Base-by-base conservation (phyloP, 1,140 invertebrate species). In the Triops longicaudatus region DNA sequence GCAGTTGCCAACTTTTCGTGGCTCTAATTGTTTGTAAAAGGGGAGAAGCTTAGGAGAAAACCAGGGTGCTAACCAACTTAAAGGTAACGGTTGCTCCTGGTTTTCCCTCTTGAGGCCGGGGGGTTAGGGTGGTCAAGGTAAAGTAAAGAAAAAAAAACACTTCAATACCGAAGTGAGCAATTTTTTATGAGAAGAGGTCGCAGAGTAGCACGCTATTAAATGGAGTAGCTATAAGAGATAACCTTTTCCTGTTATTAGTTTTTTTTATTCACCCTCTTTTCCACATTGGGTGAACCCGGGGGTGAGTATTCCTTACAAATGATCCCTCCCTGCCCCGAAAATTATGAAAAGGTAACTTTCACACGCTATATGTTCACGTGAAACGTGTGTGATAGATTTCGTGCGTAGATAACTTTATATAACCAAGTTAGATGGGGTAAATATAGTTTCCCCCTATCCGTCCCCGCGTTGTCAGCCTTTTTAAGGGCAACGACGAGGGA, bases 121-220 rank as follows among this genome's bases (percentile, higher is more conserved):
- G 50, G 50, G 14, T 17, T 17, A 17, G 17, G 50, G 50, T 17
- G 50, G 50, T 63, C 50, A 63, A 63, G 22, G 50, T 22, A n/a
- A 22, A 17, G 22, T 14, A 17, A 63, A 37, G 31, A 37, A 37
- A 37, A 37, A 37, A 37, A 37, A 2, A 2, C 7, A 37, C 31
- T 37, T 37, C 31, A 37, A 37, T 17, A 63, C 10, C 1, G 50
- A 63, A n/a, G 50, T 63, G 22, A 63, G 50, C 50, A 63, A n/a
- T 63, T 63, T 63, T 63, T 63, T 63, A 63, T 63, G 50, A 63
- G 50, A 63, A 22, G 31, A 37, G 50, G 50, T 63, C 50, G 50
- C 22, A 14, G 50, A 22, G 50, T 63, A n/a, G 50, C 50, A 63
- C 50, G 14, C 50, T 63, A 63, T 63, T 63, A 63, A 63, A 63